Evolutionary conservation across 1,140 invertebrate species (phyloP), one percentile per base, ranked within the genome.

Genomic region (Brachionus manjavacas): DNA sequence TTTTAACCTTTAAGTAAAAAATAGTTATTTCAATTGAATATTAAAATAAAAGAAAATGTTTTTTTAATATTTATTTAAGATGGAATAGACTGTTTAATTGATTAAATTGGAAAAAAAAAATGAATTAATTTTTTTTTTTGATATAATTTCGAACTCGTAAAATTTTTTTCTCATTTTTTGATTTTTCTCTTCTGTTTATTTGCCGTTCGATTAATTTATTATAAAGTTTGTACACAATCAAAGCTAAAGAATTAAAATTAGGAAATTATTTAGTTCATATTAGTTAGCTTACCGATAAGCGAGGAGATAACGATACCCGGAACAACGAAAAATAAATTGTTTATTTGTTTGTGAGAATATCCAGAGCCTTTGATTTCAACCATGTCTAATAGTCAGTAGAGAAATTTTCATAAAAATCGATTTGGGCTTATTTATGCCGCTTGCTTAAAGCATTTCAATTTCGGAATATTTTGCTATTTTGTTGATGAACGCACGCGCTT

Each of bases 321-420:
- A 49, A 76, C 23, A 3, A 76, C 25, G 25, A 76, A 25, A 11
- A 49, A 8, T 2, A 28, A 23, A 35, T 76, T 74, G 28, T 74
- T 46, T 14, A 76, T 76, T 49, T 14, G 16, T 31, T 49, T 43
- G 12, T 49, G n/a, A 9, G 72, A 25, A 20, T 14, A 49, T 23
- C 72, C 72, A 11, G 72, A 46, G 9, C 72, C 43, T 76, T 49
- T 76, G 12, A 76, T 28, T 49, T 76, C 72, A 28, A 76, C 72
- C 72, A 76, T 76, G 20, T 49, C 46, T 25, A 25, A 25, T 25
- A 20, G 7, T 20, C 12, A 74, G 41, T 11, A 23, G 1, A n/a
- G 11, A 4, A 20, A 46, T 46, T 76, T 23, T 25, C 25, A 23
- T 46, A 28, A 72, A 20, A 20, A 39, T 72, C 16, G 68, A 72